Percentiles rank a stretch among this genome's conserved stretches.
Evolutionary conservation across 2,888 invertebrate species (phyloP).

Genomic region (Hirudinaria manillensis): DNA sequence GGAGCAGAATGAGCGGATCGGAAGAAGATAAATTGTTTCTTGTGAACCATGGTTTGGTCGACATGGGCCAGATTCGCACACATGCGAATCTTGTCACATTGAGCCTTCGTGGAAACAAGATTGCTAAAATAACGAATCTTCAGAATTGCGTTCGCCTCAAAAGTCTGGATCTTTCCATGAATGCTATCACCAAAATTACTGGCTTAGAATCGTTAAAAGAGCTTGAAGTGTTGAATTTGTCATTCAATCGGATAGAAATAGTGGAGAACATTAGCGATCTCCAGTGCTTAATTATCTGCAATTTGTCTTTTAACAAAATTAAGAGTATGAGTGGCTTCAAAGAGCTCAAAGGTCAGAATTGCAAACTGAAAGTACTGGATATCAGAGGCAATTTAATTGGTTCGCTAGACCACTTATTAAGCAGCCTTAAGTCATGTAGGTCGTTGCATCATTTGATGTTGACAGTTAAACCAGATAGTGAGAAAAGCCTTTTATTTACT

Average conservation of each 20-base stretch:
- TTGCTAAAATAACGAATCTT: neutral
- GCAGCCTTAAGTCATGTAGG: neutral
- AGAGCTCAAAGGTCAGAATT: neutral
- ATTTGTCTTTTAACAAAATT: constrained; percentile 7
- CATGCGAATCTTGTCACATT: neutral
- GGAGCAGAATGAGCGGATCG: too few relatives aligned
- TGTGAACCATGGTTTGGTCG: neutral
- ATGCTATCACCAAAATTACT: neutral
- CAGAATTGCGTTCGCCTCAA: neutral
- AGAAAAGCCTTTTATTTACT: neutral
- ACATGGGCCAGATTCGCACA: neutral
- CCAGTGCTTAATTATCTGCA: neutral
- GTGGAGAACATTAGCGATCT: neutral
- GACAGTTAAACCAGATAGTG: neutral
- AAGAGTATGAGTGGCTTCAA: neutral
- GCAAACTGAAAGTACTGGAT: neutral
- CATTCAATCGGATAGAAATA: neutral
- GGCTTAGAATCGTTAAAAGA: neutral
- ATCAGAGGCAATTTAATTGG: neutral
- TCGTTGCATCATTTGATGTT: neutral
- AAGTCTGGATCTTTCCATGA: constrained; percentile 4
- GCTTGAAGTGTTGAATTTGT: neutral
- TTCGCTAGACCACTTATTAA: neutral
- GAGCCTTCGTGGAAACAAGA: neutral
- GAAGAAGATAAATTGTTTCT: neutral